A percentile compares a stretch with the other conserved stretches of the same genome.
phyloP scores from a whole-genome alignment of 2,888 invertebrate species.

The Rotaria socialis region DNA sequence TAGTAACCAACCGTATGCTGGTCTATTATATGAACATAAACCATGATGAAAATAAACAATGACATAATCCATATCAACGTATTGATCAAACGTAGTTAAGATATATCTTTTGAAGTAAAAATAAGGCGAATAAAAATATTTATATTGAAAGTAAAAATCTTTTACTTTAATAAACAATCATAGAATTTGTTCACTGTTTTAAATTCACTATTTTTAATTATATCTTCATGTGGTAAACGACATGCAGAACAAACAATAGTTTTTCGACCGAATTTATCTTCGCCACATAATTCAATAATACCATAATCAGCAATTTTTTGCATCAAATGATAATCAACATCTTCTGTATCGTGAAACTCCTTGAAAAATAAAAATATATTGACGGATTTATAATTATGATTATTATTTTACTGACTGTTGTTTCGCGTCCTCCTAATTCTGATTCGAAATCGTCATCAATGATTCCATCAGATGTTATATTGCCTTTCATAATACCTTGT shows the following conservation, averaged over 20 bases:
- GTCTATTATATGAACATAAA: constrained; percentile 88
- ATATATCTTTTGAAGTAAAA: constrained; percentile 69
- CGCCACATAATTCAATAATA: constrained; percentile 44
- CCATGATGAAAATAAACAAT: constrained; percentile 96
- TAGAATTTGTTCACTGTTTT: constrained; percentile 44
- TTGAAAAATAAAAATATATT: not conserved
- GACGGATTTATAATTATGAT: not conserved
- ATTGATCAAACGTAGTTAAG: constrained; percentile 86
- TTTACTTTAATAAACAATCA: constrained; percentile 45
- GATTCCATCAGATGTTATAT: constrained; percentile 26
- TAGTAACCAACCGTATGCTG: constrained; percentile 88
- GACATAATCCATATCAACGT: constrained; percentile 96
- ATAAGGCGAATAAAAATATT: too few species aligned
- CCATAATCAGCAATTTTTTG: constrained; percentile 40
- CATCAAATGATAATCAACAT: not conserved
- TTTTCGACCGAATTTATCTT: constrained; percentile 71
- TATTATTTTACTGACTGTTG: not conserved
- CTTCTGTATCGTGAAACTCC: not conserved
- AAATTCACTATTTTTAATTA: constrained; percentile 41
- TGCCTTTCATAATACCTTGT: not conserved
- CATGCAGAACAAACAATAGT: constrained; percentile 94
- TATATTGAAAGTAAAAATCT: too few species aligned
- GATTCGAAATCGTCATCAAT: constrained; percentile 29
- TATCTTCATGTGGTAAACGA: constrained; percentile 66
- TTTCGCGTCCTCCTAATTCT: not conserved